These are phyloP conservation scores for Alethe diademata DNA, from an alignment of 2,113 vertebrate genomes.

Conservation along the genomic window DNA sequence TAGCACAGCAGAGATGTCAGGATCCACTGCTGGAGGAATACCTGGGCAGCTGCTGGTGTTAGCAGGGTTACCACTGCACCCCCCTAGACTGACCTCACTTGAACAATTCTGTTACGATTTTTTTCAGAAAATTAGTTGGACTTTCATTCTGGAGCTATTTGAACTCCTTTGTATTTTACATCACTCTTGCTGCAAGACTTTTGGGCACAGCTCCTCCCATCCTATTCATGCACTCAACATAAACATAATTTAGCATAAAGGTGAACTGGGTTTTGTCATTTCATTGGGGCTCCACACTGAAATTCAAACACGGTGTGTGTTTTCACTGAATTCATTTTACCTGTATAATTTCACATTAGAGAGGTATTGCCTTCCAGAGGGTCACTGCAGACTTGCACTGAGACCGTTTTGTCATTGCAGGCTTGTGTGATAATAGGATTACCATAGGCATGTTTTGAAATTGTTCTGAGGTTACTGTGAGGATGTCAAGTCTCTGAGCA, in stretches of 20 bases:
- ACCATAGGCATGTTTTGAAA: conserved; percentile 22
- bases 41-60: not conserved
- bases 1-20: not conserved
- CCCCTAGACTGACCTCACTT: not conserved
- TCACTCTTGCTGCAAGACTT: not conserved
- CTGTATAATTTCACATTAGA: conserved; percentile 45
- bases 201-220: not conserved
- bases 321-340: conserved; percentile 36
- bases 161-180: not conserved
- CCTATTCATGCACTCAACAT: not conserved
- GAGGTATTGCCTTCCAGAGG: conserved; percentile 35
- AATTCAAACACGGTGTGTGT: not conserved
- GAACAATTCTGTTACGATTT: not conserved
- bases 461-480: not conserved
- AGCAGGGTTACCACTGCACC: not conserved
- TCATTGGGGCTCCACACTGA: not conserved
- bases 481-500: not conserved
- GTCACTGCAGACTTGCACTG: conserved; percentile 16
- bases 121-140: not conserved
- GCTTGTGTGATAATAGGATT: conserved; percentile 33
- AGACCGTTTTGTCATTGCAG: conserved; percentile 15
- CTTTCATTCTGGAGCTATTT: not conserved
- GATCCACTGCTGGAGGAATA: accelerated
- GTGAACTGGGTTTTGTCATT: conserved; percentile 34
- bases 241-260: conserved; percentile 11